These are phyloP conservation scores for Sialia sialis DNA, from an alignment of 2,113 vertebrate species.

Conservation along the genomic window DNA sequence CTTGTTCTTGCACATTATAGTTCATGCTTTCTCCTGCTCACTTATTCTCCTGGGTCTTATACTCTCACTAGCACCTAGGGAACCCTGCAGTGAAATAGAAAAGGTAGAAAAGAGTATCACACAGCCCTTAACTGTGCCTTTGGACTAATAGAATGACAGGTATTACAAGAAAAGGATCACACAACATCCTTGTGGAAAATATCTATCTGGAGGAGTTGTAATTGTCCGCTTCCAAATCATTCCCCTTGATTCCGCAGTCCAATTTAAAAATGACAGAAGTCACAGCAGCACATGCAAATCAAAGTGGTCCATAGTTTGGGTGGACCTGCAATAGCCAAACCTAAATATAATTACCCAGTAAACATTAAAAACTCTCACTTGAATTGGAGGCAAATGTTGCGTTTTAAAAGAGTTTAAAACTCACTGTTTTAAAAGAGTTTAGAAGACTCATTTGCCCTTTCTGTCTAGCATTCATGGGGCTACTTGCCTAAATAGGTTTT, in stretches of 20 bases:
- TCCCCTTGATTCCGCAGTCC: neutral
- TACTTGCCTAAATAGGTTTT: neutral
- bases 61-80: neutral
- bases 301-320: neutral
- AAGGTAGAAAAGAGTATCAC: neutral
- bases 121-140: neutral
- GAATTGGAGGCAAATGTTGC: too few relatives aligned
- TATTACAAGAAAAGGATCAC: neutral
- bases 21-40: neutral
- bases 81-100: neutral
- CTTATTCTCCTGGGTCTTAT: neutral
- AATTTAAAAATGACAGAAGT: neutral
- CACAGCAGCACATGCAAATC: neutral
- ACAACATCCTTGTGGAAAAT: neutral
- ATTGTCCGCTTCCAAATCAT: neutral
- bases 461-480: neutral
- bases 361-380: neutral
- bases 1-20: neutral
- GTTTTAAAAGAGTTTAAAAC: neutral
- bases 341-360: neutral
- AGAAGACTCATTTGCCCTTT: neutral
- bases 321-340: neutral
- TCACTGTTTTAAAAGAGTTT: neutral
- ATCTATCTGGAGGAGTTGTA: neutral
- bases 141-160: neutral